These are phyloP conservation scores for Troides helena DNA, from an alignment of 2,888 invertebrate species.

Conservation along the genomic window DNA sequence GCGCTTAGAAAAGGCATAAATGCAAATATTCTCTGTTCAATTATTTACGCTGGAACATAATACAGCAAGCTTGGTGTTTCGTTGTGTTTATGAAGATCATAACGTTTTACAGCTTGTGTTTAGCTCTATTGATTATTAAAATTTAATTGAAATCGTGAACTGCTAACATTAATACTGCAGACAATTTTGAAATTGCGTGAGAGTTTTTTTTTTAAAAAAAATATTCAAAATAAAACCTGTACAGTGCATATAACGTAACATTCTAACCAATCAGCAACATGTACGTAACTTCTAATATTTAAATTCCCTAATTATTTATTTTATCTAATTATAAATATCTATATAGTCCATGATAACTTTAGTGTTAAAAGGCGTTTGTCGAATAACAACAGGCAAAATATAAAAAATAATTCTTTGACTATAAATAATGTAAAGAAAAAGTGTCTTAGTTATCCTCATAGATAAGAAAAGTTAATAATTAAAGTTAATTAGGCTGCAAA, in stretches of 20 bases:
- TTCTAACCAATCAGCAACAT: no score
- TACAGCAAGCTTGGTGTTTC: conserved; percentile 42
- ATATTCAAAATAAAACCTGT: background rate
- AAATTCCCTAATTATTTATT: no score
- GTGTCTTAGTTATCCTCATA: no score
- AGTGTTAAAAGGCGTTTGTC: no score
- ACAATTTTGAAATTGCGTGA: background rate
- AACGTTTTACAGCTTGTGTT: conserved; percentile 29
- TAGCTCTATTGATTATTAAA: conserved; percentile 20
- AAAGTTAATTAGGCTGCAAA: no score
- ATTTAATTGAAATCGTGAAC: conserved; percentile 13
- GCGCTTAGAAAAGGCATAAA: conserved; percentile 61
- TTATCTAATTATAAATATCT: no score
- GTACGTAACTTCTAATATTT: no score
- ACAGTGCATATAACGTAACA: background rate
- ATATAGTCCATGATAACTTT: no score
- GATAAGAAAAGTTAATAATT: no score
- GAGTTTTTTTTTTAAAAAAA: background rate
- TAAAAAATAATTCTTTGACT: no score
- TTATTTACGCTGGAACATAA: conserved; percentile 61
- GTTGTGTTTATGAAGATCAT: conserved; percentile 34
- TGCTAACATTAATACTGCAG: background rate
- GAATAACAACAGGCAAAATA: no score
- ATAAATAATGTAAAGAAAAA: no score
- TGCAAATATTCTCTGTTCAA: conserved; percentile 67